These are phyloP conservation scores for Rhipidura dahli DNA, from an alignment of 2,113 vertebrate genomes.

Conservation along the genomic window DNA sequence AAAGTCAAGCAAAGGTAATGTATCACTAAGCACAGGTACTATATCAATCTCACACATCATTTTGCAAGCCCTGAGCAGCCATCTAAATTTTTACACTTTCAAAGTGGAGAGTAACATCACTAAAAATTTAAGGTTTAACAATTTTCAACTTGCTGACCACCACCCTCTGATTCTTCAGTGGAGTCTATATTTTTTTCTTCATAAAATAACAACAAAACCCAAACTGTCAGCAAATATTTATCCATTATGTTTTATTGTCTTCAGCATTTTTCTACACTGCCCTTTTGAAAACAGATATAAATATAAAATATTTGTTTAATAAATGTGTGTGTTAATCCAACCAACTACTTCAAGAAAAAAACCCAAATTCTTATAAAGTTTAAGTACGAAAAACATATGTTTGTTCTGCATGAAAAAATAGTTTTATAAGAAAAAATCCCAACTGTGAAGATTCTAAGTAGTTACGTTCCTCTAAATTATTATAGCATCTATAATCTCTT, in stretches of 20 bases:
- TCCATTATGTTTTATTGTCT: neutral
- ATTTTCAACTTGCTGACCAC: neutral
- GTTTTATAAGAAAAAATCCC: neutral
- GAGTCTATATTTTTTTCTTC: neutral
- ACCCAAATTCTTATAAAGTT: neutral
- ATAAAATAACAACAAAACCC: neutral
- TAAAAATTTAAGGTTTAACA: neutral
- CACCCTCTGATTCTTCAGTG: fast-evolving
- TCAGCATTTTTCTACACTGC: neutral
- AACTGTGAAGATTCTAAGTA: neutral
- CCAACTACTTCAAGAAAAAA: neutral
- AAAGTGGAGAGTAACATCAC: neutral
- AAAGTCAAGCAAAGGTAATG: neutral
- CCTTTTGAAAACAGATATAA: neutral
- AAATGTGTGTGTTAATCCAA: neutral
- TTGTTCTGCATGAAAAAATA: neutral
- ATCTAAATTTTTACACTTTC: neutral
- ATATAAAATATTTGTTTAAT: neutral
- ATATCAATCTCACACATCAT: neutral
- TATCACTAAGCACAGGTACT: neutral
- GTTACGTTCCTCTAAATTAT: neutral
- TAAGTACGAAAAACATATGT: neutral
- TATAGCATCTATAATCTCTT: neutral
- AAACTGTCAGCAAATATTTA: neutral
- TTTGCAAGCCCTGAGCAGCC: neutral